Percentiles rank a stretch among this genome's conserved stretches.
phyloP scores from a whole-genome alignment of 1,140 invertebrate genomes.

The Periplaneta americana region DNA sequence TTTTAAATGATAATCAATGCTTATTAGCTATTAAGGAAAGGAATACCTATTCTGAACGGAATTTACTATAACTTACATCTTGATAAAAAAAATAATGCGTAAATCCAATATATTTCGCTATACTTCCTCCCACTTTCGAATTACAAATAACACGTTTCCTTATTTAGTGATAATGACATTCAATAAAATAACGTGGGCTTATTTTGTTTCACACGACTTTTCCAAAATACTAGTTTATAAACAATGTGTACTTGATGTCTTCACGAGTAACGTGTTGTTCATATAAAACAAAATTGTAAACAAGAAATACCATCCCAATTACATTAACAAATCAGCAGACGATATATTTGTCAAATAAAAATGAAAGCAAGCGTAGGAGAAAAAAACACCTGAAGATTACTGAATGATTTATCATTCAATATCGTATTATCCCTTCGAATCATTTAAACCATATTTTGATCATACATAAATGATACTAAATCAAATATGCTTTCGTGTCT shows the following conservation, averaged over 20 bases:
- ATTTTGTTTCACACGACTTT: neutral
- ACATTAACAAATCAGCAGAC: neutral
- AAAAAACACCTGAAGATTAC: neutral
- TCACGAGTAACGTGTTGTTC: too few species aligned
- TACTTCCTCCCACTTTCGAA: neutral
- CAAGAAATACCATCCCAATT: neutral
- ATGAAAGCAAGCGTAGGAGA: neutral
- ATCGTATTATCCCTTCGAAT: neutral
- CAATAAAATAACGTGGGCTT: neutral
- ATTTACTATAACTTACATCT: too few species aligned
- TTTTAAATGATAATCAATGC: too few species aligned
- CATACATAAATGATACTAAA: neutral
- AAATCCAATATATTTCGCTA: neutral
- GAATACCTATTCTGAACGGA: too few species aligned
- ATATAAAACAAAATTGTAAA: neutral
- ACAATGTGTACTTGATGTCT: too few species aligned
- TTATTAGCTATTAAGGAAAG: too few species aligned
- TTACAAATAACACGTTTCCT: neutral
- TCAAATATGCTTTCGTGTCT: neutral
- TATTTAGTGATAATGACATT: constrained; percentile 8
- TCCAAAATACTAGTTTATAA: neutral
- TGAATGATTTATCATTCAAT: neutral
- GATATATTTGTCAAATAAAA: neutral
- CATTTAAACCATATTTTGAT: neutral
- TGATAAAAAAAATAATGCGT: neutral